Percentiles rank a stretch among this genome's conserved stretches.
phyloP scores from a whole-genome alignment of 1,140 invertebrate genomes.

The Zaprionus taronus region DNA sequence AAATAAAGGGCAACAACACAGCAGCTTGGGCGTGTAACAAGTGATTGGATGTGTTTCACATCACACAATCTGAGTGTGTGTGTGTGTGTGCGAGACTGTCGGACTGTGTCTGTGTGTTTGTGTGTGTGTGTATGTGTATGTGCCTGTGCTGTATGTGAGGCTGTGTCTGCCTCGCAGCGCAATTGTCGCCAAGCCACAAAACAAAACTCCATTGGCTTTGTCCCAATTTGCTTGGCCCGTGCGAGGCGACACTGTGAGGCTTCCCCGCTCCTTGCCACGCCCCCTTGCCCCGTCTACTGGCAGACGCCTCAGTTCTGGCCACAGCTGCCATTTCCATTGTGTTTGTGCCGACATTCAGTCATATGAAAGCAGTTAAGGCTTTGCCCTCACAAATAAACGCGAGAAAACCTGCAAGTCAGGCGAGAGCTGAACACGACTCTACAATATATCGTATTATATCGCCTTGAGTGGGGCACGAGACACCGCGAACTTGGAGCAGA shows the following conservation, averaged over 20 bases:
- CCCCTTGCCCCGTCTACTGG: background rate
- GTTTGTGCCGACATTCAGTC: background rate
- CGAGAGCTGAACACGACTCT: background rate
- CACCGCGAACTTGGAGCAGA: background rate
- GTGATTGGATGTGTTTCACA: conserved; percentile 42
- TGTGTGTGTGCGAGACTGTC: background rate
- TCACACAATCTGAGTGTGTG: conserved; percentile 4
- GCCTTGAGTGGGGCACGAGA: background rate
- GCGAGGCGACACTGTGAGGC: background rate
- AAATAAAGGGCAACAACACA: conserved; percentile 17
- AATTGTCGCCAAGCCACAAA: conserved; percentile 33
- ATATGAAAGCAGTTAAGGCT: background rate
- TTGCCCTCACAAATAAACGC: background rate
- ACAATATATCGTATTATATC: background rate
- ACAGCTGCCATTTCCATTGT: background rate
- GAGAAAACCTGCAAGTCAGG: background rate
- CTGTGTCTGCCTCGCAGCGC: conserved; percentile 19
- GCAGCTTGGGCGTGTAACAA: conserved; percentile 43
- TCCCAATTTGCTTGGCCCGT: conserved; percentile 19
- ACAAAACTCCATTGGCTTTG: conserved; percentile 30
- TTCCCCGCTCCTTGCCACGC: background rate
- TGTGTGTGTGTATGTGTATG: background rate
- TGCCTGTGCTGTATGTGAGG: conserved; percentile 6
- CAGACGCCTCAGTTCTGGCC: background rate
- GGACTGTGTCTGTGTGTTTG: background rate